These are phyloP conservation scores for Subacronicta megacephala DNA, from an alignment of 2,888 invertebrate genomes.

Conservation along the genomic window DNA sequence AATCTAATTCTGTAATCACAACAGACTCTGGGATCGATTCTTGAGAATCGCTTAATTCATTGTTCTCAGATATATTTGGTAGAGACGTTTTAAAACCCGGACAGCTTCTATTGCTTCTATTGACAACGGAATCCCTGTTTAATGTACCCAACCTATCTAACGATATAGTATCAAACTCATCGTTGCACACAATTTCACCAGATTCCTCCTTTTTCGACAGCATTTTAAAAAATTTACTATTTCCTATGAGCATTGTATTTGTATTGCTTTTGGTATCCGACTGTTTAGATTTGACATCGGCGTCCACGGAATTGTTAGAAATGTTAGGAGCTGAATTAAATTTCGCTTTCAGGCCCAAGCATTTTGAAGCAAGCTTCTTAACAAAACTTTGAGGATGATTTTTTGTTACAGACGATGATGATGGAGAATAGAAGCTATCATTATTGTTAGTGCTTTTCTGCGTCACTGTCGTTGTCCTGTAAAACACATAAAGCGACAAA, in stretches of 20 bases:
- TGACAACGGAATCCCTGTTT: slow-evolving; percentile 82
- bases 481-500: slow-evolving; percentile 87
- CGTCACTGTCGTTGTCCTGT: slow-evolving; percentile 87
- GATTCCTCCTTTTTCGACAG: slow-evolving; percentile 85
- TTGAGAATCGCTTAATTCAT: slow-evolving; percentile 78
- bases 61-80: slow-evolving; percentile 86
- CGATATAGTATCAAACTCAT: slow-evolving; percentile 87
- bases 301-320: slow-evolving; percentile 78
- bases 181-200: slow-evolving; percentile 82
- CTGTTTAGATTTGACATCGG: slow-evolving; percentile 75
- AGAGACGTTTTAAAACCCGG: slow-evolving; percentile 86
- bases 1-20: slow-evolving; percentile 65
- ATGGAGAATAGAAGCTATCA: slow-evolving; percentile 82
- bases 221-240: slow-evolving; percentile 86
- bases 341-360: slow-evolving; percentile 86
- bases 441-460: slow-evolving; percentile 84
- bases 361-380: slow-evolving; percentile 88
- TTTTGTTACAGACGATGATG: slow-evolving; percentile 84
- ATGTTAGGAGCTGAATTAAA: slow-evolving; percentile 88
- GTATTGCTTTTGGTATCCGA: slow-evolving; percentile 72
- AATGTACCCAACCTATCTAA: slow-evolving; percentile 81
- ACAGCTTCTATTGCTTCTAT: slow-evolving; percentile 85
- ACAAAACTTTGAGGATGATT: slow-evolving; percentile 85
- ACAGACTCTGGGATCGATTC: slow-evolving; percentile 74
- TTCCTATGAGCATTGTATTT: slow-evolving; percentile 82